Base-by-base conservation (phyloP, 2,797 vertebrate genomes). In the Premnoplex brunnescens region DNA sequence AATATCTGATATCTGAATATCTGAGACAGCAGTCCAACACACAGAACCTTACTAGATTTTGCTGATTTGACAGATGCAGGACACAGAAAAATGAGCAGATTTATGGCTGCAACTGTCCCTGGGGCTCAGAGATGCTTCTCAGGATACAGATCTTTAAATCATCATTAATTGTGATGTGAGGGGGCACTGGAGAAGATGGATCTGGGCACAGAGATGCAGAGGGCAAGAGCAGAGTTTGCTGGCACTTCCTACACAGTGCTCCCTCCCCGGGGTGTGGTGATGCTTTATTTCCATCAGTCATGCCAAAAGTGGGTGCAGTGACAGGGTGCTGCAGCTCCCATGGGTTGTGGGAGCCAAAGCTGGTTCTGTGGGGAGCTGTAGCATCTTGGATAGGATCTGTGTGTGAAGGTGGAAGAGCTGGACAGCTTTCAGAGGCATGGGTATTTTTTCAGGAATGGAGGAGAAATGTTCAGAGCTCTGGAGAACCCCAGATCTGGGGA, bases 241-340 rank as follows among this genome's bases (percentile, higher is more conserved):
- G 54, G 11, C 7, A 18, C 39, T 26, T 44, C 39, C 55, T 12
- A n/a, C 0, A 0, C 58, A 30, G 48, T 0, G 0, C 28, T 89
- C 14, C 23, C 8, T 56, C 49, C 37, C 67, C 1, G 3, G 73
- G 56, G 6, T 9, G 43, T 2, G 2, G 37, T 2, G 49, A 36
- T 73, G 72, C 34, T 72, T 62, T 22, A 10, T 23, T 44, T 28
- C 51, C 15, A 22, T 37, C 75, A 36, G 1, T 43, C 67, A 20
- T 17, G 14, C 66, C 48, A 59, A 3, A 37, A 52, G 49, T 9
- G 46, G 54, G 74, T 34, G 59, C 51, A 41, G 58, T 37, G 63
- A 34, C 16, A 32, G 67, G 44, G 32, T 64, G 78, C 60, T 76
- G 60, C 76, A 69, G 51, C 37, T 85, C 32, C 67, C 4, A 3